phyloP scores from a whole-genome alignment of 2,797 vertebrate genomes.

The Alca torda region DNA sequence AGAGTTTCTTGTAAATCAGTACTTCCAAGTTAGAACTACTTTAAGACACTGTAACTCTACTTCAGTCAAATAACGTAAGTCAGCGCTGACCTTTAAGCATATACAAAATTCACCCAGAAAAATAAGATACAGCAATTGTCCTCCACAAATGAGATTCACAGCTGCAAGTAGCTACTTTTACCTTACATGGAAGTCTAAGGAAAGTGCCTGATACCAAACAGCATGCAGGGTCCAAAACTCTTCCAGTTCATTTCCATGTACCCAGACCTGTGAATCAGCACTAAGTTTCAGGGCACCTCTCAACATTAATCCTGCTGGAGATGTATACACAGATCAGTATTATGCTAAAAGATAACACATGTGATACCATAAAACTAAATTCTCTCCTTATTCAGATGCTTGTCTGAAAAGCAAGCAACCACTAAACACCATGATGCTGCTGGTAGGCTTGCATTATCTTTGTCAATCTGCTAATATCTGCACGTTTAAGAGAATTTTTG shows the following conservation, averaged over 20 bases:
- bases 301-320: neutral
- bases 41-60: neutral
- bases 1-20: neutral
- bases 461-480: neutral
- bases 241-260: neutral
- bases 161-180: neutral
- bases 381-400: neutral
- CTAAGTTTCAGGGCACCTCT: neutral
- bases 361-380: neutral
- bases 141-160: neutral
- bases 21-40: neutral
- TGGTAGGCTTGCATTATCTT: neutral
- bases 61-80: neutral
- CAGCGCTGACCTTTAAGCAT: neutral
- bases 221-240: neutral
- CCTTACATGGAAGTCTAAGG: neutral
- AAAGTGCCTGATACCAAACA: neutral
- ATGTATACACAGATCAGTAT: neutral
- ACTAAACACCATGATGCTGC: neutral
- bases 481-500: neutral
- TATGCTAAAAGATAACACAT: neutral
- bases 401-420: neutral
- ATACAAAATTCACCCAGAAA: neutral
- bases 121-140: neutral
- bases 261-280: neutral